phyloP scores from a whole-genome alignment of 1,140 invertebrate species.

The Arctopsyche grandis region DNA sequence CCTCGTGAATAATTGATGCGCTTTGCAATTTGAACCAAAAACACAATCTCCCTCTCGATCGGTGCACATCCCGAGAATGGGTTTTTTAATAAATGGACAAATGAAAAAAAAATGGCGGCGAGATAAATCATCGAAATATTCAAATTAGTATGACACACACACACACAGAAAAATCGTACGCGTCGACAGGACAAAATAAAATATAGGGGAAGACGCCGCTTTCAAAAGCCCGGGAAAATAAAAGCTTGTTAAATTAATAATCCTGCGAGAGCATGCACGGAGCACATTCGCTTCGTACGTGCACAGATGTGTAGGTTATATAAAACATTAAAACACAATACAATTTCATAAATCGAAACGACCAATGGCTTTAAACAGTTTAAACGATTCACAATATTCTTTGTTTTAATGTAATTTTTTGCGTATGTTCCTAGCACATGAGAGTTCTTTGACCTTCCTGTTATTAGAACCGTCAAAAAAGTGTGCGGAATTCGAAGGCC shows the following conservation, averaged over 20 bases:
- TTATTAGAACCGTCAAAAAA: slow-evolving; percentile 32
- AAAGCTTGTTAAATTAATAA: slow-evolving; percentile 13
- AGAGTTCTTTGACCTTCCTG: slow-evolving; percentile 31
- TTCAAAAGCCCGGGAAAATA: slow-evolving; percentile 13
- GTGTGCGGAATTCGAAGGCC: slow-evolving; percentile 31
- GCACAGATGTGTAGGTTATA: not conserved
- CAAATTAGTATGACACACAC: slow-evolving; percentile 53
- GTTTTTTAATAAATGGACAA: slow-evolving; percentile 34
- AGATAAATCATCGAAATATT: slow-evolving; percentile 55
- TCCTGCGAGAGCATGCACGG: not conserved
- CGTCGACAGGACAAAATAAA: not conserved
- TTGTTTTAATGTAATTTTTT: not conserved
- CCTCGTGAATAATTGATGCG: slow-evolving; percentile 27
- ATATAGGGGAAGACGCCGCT: slow-evolving; percentile 13
- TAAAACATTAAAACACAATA: no score
- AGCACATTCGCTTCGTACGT: not conserved
- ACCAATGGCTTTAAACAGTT: no score
- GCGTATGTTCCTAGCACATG: not conserved
- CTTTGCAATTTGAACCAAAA: slow-evolving; percentile 3
- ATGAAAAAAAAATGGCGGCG: slow-evolving; percentile 36
- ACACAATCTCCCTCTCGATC: slow-evolving; percentile 37
- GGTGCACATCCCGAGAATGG: not conserved
- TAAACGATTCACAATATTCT: not conserved
- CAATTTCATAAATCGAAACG: no score
- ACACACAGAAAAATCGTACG: slow-evolving; percentile 14